A percentile compares a stretch with the other conserved stretches of the same genome.
These are phyloP conservation scores for Brachionus asplanchnoidis DNA, from an alignment of 1,140 invertebrate species.

Conservation along the genomic window DNA sequence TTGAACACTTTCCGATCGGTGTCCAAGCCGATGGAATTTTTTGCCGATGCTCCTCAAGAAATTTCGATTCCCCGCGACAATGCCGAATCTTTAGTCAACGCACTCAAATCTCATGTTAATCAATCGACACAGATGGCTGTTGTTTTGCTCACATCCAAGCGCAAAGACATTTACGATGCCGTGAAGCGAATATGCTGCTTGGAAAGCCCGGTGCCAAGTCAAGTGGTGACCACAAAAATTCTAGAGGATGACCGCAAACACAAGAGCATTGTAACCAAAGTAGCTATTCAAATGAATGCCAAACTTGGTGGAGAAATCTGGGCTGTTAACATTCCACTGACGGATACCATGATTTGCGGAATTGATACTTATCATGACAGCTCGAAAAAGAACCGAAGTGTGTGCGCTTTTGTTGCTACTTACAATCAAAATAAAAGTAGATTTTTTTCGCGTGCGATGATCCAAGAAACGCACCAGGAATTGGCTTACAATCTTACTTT, in stretches of 20 bases:
- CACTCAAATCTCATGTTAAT: slow-evolving; percentile 3
- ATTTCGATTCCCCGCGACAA: not conserved
- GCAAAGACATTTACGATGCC: slow-evolving; percentile 78
- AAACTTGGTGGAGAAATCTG: slow-evolving; percentile 89
- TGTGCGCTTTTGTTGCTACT: slow-evolving; percentile 65
- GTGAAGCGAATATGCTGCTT: slow-evolving; percentile 82
- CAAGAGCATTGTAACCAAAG: slow-evolving; percentile 71
- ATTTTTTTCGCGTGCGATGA: slow-evolving; percentile 70
- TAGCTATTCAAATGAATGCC: slow-evolving; percentile 89
- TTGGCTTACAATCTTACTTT: slow-evolving; percentile 67
- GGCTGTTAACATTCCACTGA: slow-evolving; percentile 70
- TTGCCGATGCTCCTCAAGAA: not conserved
- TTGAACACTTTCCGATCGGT: not conserved
- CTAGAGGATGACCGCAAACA: slow-evolving; percentile 44
- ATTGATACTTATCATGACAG: slow-evolving; percentile 82
- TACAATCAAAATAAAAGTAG: slow-evolving; percentile 59
- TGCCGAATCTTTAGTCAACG: not conserved
- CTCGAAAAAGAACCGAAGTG: slow-evolving; percentile 50
- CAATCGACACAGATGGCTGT: slow-evolving; percentile 56
- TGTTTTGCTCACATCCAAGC: slow-evolving; percentile 69
- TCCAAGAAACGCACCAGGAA: slow-evolving; percentile 65
- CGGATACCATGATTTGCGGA: slow-evolving; percentile 66
- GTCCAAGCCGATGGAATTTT: not conserved
- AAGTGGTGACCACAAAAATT: slow-evolving; percentile 62
- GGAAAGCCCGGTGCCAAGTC: slow-evolving; percentile 65